Evolutionary conservation across 53 echinoderm and acorn worm genomes (phyloP), one percentile per base, ranked within the genome.

Genomic region (Mesocentrotus franciscanus): DNA sequence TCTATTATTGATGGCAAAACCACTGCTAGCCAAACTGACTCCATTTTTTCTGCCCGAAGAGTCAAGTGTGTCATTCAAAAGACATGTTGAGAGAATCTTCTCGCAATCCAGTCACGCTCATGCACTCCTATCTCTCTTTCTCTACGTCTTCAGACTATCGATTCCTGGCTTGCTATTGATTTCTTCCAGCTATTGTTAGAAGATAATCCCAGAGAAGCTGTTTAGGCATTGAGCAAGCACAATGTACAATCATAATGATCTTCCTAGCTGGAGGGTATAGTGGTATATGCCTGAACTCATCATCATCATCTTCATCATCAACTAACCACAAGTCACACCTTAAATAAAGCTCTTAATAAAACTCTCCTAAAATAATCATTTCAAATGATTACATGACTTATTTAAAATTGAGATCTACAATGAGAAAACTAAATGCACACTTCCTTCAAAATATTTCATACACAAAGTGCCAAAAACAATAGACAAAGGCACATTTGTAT

Each of bases 201-300:
- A 91, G 91, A 34, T 91, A 91, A 91, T 91, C 91, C 20, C 11
- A 36, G 22, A 20, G 68, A 68, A 91, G 64, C 66, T 35, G 91
- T 91, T 49, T 62, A 66, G 61, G 91, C 36, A 64, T 66, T 91
- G 62, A 91, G 91, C 33, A 39, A 17, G 91, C 18, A 66, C 91
- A 91, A 91, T 91, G 58, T 91, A 8, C 91, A 61, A 66, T 91
- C 91, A 91, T 91, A 7, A 91, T 36, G 33, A 91, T 66, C 91
- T 56, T 36, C 64, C 64, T 62, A 32, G 91, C 91, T 91, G 29
- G 27, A 91, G 64, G 91, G 12, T 64, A 64, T 12, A 90, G 17
- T 56, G 87, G 18, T n/a, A 22, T 58, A n/a, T 14, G 58, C 55
- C 87, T 56, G 15, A 13, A 13, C 87, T n/a, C 56, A 57, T 85